Base-by-base conservation (phyloP, 2,113 vertebrate genomes). In the Girardinichthys multiradiatus region DNA sequence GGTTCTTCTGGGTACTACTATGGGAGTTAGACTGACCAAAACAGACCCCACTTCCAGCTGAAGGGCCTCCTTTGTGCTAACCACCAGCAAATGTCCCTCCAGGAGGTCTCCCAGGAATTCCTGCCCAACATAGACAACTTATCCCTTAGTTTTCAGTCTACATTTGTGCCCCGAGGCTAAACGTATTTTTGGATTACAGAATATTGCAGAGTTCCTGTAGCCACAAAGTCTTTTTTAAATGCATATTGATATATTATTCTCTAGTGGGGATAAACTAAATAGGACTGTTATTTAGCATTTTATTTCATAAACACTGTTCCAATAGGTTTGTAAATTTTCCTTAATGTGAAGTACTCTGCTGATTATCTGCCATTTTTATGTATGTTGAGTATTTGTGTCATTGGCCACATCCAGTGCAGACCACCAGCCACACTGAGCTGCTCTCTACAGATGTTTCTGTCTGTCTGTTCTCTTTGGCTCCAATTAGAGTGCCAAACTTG, bases 31-130 rank as follows among this genome's bases (percentile, higher is more conserved):
- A 80, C 72, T 64, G 71, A 62, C 79, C 72, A 74, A 90, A 87
- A 87, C 81, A 89, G 87, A 84, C 85, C 86, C 83, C 86, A 91
- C 82, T 88, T 87, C 68, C 76, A 79, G 77, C 82, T 91, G 84
- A 91, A 94, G 89, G 87, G 86, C 74, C 68, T 85, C 87, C 87
- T 92, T 90, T 94, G 93, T 94, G 79, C 82, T 82, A 76, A 80
- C 83, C 84, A 85, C 85, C 79, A 81, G 60, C 82, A 87, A 71
- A 74, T 64, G 73, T 67, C 73, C 63, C 86, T 87, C 80, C 85
- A 89, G 84, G 86, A 85, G 91, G 87, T 88, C 90, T 90, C 74
- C 0, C 3, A 82, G 86, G 91, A 91, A 92, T 92, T 87, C 67
- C 19, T 73, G 51, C 66, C 76, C 76, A 76, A 75, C 77, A 83